Conservation (phyloP, 2,113 vertebrate species). For the Psilopsiagon aurifrons region DNA sequence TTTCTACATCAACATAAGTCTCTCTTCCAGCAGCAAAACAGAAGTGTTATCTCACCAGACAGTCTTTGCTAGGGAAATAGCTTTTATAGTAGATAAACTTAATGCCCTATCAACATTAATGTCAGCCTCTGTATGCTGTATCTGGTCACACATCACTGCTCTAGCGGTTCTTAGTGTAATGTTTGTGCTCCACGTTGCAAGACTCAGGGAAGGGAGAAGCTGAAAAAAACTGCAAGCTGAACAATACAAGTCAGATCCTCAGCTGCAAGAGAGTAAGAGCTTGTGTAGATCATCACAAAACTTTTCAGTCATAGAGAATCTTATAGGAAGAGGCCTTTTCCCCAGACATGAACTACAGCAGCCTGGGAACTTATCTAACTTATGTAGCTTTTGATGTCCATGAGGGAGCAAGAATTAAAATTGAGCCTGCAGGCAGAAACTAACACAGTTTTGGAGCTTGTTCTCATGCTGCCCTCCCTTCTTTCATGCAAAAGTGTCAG, state of each 20-base stretch:
- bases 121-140: background rate
- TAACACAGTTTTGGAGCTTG: background rate
- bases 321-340: background rate
- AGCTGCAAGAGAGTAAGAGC: background rate
- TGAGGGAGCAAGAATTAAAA: background rate
- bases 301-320: background rate
- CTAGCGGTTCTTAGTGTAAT: background rate
- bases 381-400: background rate
- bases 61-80: background rate
- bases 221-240: background rate
- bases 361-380: background rate
- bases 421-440: background rate
- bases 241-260: background rate
- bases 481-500: background rate
- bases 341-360: background rate
- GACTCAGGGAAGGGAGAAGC: background rate
- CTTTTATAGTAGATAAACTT: background rate
- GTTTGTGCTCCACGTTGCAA: background rate
- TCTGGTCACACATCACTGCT: background rate
- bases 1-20: background rate
- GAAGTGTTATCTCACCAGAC: background rate
- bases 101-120: background rate
- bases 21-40: background rate
- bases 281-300: accelerated
- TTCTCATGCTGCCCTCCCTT: background rate